Conservation (phyloP, 2,888 invertebrate species). For the Deladenus siricidicola region DNA sequence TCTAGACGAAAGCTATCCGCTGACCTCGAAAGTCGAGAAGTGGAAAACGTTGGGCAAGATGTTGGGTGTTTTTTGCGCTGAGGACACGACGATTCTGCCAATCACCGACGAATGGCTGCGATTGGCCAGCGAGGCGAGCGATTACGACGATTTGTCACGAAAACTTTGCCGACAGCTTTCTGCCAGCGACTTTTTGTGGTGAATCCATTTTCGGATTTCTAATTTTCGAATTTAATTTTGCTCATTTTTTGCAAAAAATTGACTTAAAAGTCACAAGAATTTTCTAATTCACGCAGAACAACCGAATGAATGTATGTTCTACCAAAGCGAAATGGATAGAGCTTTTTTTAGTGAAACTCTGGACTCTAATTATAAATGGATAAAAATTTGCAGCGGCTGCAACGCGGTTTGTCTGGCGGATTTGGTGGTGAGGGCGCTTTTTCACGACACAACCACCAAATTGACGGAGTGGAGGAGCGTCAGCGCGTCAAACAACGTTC, state of each 20-base stretch:
- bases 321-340: no score
- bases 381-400: conserved; percentile 3
- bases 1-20: no score
- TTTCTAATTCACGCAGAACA: no score
- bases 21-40: not conserved
- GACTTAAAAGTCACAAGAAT: not conserved
- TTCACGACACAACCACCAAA: not conserved
- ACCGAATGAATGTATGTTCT: no score
- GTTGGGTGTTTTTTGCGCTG: not conserved
- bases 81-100: not conserved
- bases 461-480: not conserved
- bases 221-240: not conserved
- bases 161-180: not conserved
- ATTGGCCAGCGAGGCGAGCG: not conserved
- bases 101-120: conserved; percentile 5
- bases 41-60: conserved; percentile 9
- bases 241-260: not conserved
- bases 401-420: conserved; percentile 7
- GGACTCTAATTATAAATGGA: no score
- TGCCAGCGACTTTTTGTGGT: conserved; percentile 8
- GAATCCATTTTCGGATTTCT: not conserved
- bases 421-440: conserved; percentile 4
- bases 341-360: no score
- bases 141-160: not conserved
- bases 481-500: conserved; percentile 4